Base-by-base conservation (phyloP, 1,140 invertebrate genomes). In the Bombus sylvicola region DNA sequence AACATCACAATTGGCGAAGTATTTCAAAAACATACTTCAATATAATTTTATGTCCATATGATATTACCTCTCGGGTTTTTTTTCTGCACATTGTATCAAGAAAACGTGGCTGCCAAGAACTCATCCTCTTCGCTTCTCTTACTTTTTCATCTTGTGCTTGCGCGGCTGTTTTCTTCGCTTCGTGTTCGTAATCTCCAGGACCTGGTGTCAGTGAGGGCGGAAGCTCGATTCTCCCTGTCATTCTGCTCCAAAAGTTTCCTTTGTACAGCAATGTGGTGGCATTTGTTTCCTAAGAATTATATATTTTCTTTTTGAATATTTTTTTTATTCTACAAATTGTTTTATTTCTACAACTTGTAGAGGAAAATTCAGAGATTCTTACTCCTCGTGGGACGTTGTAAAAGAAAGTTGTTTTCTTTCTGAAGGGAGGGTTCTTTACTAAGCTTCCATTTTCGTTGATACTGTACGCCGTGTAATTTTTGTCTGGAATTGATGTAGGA, bases 211-310 rank as follows among this genome's bases (percentile, higher is more conserved):
- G 73, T 34, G 47, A 72, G 15, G 41, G 59, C 59, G 39, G 57
- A 71, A 66, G 41, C 28, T 84, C 87, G 62, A 82, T 84, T 59
- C 89, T 92, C 53, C 91, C 91, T 15, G 89, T 81, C 91, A 90
- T 92, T 81, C 84, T 87, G 77, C 91, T 92, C 90, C 91, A 92
- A 74, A 92, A 92, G 73, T 92, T 92, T 47, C 90, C 91, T 81
- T 90, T 91, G 75, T 92, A 92, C 6, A 59, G 82, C 59, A 84
- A 39, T 37, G 90, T 84, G 9, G 83, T 86, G 28, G 86, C 78
- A 81, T 91, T 91, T 57, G 64, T 57, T 39, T 91, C 90, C 91
- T 91, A 15, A 41, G 8, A 66, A 78, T 77, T 77, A 18, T 12
- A 6, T 15, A 13, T 37, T 18, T 12, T 1, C 5, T 47, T 28